phyloP scores from a whole-genome alignment of 2,113 vertebrate species.

The Dendrocopos noguchii region DNA sequence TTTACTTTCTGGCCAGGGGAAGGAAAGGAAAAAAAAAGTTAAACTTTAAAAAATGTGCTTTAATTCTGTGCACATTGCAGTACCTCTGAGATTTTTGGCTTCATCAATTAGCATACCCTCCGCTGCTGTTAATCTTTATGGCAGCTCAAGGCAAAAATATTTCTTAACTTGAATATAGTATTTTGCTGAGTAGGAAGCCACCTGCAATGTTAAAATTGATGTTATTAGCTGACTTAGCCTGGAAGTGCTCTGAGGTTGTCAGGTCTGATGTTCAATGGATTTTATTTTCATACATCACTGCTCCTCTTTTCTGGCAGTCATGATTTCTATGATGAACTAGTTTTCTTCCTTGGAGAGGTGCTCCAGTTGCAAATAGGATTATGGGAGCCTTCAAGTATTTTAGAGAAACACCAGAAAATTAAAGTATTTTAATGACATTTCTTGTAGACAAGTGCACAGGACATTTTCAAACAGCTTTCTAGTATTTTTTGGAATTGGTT shows the following conservation, averaged over 20 bases:
- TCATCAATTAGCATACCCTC: slow-evolving; percentile 56
- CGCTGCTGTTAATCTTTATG: slow-evolving; percentile 25
- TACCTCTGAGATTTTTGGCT: slow-evolving; percentile 12
- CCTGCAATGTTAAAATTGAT: slow-evolving; percentile 68
- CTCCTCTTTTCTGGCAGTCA: slow-evolving; percentile 71
- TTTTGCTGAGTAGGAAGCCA: slow-evolving; percentile 31
- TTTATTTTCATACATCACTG: slow-evolving; percentile 78
- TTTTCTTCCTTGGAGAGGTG: slow-evolving; percentile 79
- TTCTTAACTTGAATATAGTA: slow-evolving; percentile 34
- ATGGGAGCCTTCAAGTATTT: slow-evolving; percentile 52
- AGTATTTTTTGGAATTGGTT: background rate
- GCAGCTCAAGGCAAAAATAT: slow-evolving; percentile 48
- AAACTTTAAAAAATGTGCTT: background rate
- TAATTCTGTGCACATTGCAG: slow-evolving; percentile 32
- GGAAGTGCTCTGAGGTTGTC: slow-evolving; percentile 74
- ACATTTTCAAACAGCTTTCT: background rate
- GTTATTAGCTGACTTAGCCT: slow-evolving; percentile 74
- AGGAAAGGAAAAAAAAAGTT: background rate
- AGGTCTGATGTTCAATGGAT: slow-evolving; percentile 76
- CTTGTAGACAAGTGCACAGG: background rate
- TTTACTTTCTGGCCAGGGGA: background rate
- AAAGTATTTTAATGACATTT: slow-evolving; percentile 9
- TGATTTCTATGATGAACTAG: slow-evolving; percentile 77
- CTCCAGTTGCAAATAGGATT: slow-evolving; percentile 72
- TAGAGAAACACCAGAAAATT: slow-evolving; percentile 49